Base-by-base conservation (phyloP, 1,140 invertebrate species). In the Apis dorsata region DNA sequence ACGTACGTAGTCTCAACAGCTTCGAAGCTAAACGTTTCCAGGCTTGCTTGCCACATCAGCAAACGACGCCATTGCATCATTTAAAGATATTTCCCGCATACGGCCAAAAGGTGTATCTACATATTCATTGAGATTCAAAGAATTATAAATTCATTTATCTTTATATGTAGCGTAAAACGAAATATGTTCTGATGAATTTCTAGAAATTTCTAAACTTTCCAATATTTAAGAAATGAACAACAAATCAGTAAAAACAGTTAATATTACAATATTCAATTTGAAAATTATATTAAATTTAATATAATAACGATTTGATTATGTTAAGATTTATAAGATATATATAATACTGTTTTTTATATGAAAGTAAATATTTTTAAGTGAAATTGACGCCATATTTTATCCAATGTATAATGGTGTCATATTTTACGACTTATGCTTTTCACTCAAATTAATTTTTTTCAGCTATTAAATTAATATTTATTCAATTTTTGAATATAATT, bases 31-130 rank as follows among this genome's bases (percentile, higher is more conserved):
- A 80, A 74, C 80, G 69, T 72, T 81, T 80, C 72, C 71, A 73
- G 51, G 71, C 60, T 76, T 60, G 70, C 71, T 85, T 78, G 90
- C 91, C 91, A 93, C 90, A 93, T 92, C 91, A 90, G 87, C 92
- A 92, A 85, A 88, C 83, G 92, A 91, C 93, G 92, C 93, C 93
- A 94, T 94, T 84, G 49, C 57, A 69, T 74, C 70, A 59, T 59
- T 51, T 63, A 72, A 79, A 80, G 60, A 84, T 74, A 74, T 68
- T 86, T 62, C n/a, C 60, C 76, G 34, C 51, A 65, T 66, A 72
- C n/a, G 34, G 28, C 53, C 59, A 57, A 28, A 77, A 82, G 59
- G 44, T 71, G 49, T 65, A 77, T 51, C 79, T 49, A 62, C 15
- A 44, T 75, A 69, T 70, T 77, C 19, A 53, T 60, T 24, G 17